Evolutionary conservation across 2,888 invertebrate genomes (phyloP), one percentile per base, ranked within the genome.

Genomic region (Saturnia japonica): DNA sequence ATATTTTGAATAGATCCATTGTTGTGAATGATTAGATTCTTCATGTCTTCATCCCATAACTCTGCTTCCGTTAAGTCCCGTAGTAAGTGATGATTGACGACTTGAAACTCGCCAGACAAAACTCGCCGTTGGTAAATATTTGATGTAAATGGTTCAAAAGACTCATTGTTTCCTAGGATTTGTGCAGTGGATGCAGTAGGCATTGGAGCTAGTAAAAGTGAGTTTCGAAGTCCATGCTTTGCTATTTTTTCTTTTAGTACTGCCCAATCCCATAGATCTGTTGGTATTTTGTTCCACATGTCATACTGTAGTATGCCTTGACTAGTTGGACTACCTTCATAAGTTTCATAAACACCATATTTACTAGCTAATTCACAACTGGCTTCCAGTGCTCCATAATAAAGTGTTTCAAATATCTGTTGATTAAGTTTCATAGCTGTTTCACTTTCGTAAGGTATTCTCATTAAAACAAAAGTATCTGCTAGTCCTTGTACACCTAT

Each of bases 101-200:
- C 96, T 95, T 98, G 96, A 85, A 99, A 99, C 92, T 99, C 99
- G 0, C 99, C 99, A 4, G 99, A 99, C 8, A 99, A 93, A 0
- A 99, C 99, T 68, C 99, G 95, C 77, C 99, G 94, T 28, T 97
- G 96, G 89, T 99, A 99, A 79, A 99, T 98, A 86, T 99, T 99
- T 51, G 98, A 99, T 0, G 99, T 99, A 89, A 99, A 99, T 0
- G 99, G 98, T 90, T 99, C 99, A 83, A 99, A 97, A 0, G 99
- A 98, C 89, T 99, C 99, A 87, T 99, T 99, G 87, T 99, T 99
- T 25, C 99, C 99, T 66, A 99, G 95, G 84, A 99, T 99, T 92
- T 99, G 99, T 3, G 99, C 99, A 0, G 99, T 99, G 0, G 99
- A 99, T 12, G 99, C 99, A 8, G 99, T 99, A 0, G 99, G 99